A percentile compares a stretch with the other conserved stretches of the same genome.
phyloP scores from a whole-genome alignment of 2,113 vertebrate species.

The Passer domesticus region DNA sequence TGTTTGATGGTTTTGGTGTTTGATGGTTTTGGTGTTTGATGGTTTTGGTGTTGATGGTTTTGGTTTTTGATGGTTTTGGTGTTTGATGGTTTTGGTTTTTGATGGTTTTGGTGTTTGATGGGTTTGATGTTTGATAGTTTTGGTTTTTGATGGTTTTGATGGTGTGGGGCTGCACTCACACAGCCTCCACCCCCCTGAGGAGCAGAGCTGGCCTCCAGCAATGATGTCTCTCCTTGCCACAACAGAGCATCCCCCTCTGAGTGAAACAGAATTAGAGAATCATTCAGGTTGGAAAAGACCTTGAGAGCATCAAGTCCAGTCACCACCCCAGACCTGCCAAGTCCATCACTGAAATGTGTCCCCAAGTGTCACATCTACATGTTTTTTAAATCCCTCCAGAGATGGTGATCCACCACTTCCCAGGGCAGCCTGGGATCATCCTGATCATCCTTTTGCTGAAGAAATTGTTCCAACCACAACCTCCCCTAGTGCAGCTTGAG shows the following conservation, averaged over 20 bases:
- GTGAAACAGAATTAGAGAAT: background rate
- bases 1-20: background rate
- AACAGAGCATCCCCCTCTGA: background rate
- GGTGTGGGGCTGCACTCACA: background rate
- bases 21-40: no score
- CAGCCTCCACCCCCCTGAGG: background rate
- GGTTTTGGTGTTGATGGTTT: no score
- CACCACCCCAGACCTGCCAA: background rate
- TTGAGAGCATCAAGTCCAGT: background rate
- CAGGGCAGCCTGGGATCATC: background rate
- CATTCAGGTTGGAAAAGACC: background rate
- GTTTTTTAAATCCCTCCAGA: background rate
- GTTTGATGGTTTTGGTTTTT: background rate
- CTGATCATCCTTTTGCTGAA: background rate
- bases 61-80: background rate
- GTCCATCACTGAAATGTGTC: background rate
- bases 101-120: background rate
- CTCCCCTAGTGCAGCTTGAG: background rate
- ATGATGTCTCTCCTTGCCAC: background rate
- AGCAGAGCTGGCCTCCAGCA: fast-evolving
- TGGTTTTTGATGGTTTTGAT: background rate
- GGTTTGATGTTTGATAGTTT: no score
- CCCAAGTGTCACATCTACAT: background rate
- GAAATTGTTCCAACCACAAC: background rate
- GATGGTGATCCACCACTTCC: background rate